Percentiles rank a stretch among this genome's conserved stretches.
phyloP scores from a whole-genome alignment of 2,113 vertebrate species.

The Stegastes partitus region DNA sequence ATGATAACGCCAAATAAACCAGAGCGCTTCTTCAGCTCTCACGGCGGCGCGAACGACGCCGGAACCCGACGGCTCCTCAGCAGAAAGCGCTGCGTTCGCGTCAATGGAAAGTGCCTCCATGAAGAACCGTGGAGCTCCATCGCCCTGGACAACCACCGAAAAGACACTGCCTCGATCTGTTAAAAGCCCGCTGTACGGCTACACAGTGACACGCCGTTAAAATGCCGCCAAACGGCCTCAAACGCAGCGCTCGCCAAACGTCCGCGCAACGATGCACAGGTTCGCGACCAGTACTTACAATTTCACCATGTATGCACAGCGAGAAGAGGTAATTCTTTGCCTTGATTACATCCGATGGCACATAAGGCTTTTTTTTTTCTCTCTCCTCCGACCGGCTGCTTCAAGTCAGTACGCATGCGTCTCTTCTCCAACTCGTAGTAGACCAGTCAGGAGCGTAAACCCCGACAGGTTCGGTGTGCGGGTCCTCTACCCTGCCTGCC shows the following conservation, averaged over 20 bases:
- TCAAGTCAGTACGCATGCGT: conserved; percentile 86
- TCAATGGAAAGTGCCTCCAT: conserved; percentile 75
- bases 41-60: conserved; percentile 26
- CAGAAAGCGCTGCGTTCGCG: conserved; percentile 37
- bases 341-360: conserved; percentile 88
- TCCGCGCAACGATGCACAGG: conserved; percentile 35
- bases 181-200: not conserved
- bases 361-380: conserved; percentile 81
- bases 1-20: conserved; percentile 59
- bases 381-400: conserved; percentile 81
- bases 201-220: not conserved
- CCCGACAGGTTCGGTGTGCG: conserved; percentile 60
- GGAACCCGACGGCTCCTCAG: conserved; percentile 25
- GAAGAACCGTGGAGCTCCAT: conserved; percentile 75
- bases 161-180: conserved; percentile 78
- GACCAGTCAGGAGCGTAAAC: conserved; percentile 70
- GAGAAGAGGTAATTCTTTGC: conserved; percentile 86
- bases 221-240: conserved; percentile 50
- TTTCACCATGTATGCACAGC: conserved; percentile 90
- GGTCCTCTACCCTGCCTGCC: not conserved
- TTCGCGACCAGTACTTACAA: conserved; percentile 83
- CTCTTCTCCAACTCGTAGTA: conserved; percentile 76
- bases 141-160: conserved; percentile 74
- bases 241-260: conserved; percentile 32
- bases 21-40: conserved; percentile 14